Conservation (phyloP, 2,888 invertebrate genomes). For the Pomacea canaliculata region DNA sequence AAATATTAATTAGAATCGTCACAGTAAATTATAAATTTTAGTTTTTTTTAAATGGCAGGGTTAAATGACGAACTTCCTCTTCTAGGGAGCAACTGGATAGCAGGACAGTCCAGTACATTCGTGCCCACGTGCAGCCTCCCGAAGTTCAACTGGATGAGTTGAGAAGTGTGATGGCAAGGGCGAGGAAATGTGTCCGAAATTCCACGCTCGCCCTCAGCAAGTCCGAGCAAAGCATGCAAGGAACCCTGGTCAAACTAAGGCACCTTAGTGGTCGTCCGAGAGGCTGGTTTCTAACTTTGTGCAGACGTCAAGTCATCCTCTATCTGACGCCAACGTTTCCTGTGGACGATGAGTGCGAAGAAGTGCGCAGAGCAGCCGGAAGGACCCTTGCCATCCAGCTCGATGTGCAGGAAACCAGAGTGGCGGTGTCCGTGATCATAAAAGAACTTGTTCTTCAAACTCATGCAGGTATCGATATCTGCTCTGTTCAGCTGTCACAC, state of each 20-base stretch:
- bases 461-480: no score
- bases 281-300: conserved; percentile 17
- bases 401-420: conserved; percentile 1
- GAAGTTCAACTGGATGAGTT: not conserved
- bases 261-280: not conserved
- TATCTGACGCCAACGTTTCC: conserved; percentile 10
- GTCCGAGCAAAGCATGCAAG: not conserved
- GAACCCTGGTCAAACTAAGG: conserved; percentile 3
- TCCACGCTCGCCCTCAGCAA: not conserved
- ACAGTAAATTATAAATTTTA: no score
- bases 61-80: no score
- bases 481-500: no score
- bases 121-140: not conserved
- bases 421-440: no score
- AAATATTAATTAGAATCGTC: no score
- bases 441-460: no score
- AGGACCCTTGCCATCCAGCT: conserved; percentile 1
- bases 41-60: no score
- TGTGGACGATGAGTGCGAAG: conserved; percentile 10
- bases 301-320: not conserved
- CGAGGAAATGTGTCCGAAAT: not conserved
- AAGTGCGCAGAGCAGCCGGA: conserved; percentile 1
- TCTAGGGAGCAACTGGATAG: not conserved
- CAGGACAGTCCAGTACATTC: conserved; percentile 9
- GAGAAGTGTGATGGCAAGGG: not conserved